Evolutionary conservation across 1,140 invertebrate species (phyloP).

Genomic region (Parasteatoda tepidariorum): DNA sequence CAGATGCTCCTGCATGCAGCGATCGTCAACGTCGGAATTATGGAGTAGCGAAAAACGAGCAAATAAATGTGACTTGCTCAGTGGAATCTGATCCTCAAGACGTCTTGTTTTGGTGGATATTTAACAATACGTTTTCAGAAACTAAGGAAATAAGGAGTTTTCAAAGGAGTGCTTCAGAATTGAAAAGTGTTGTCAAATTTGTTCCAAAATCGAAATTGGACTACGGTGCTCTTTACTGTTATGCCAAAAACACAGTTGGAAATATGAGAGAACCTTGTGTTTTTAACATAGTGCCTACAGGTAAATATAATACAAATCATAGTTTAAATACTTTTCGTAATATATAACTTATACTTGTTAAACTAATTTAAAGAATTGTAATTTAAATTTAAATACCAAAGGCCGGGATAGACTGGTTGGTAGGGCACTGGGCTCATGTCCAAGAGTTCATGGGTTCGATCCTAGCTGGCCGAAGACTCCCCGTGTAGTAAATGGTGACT

Average conservation of each 20-base stretch:
- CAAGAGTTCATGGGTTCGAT: no score
- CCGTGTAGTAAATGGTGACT: no score
- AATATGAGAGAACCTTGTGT: conserved; percentile 80
- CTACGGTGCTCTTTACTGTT: conserved; percentile 88
- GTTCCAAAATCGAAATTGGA: conserved; percentile 83
- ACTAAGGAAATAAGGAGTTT: neutral
- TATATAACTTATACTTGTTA: no score
- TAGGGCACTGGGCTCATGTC: no score
- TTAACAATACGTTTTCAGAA: conserved; percentile 79
- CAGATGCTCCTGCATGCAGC: conserved; percentile 87
- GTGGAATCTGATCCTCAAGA: conserved; percentile 87
- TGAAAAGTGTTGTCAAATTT: conserved; percentile 76
- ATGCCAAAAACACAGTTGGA: conserved; percentile 84
- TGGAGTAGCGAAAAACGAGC: conserved; percentile 82
- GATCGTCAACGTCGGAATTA: conserved; percentile 81
- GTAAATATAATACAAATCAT: conserved; percentile 75
- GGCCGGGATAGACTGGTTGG: no score
- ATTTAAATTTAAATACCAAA: no score
- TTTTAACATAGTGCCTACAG: conserved; percentile 90
- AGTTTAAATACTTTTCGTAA: no score
- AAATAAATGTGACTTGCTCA: conserved; percentile 81
- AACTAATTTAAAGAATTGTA: no score
- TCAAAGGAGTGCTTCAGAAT: conserved; percentile 64
- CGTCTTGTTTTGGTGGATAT: conserved; percentile 86
- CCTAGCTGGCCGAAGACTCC: no score